Base-by-base conservation (phyloP, 2,888 invertebrate species). In the Blastobasis adustella region DNA sequence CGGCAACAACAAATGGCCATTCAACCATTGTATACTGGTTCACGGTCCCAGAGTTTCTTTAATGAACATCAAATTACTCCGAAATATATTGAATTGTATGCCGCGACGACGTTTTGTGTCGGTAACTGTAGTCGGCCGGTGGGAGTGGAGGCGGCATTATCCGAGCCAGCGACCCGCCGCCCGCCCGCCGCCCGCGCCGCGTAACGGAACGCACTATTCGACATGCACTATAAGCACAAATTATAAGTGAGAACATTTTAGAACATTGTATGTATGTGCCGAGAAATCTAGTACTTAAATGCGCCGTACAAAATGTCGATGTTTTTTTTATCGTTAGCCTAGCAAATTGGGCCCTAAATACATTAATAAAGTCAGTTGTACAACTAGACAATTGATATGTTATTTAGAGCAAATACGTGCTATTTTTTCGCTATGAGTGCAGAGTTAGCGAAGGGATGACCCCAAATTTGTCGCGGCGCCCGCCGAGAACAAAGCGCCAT, bases 21-120 rank as follows among this genome's bases (percentile, higher is more conserved):
- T 88, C 87, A 88, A 78, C 86, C 87, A 87, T 88, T 88, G 86
- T 88, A 80, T 85, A 85, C 82, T 83, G 82, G 85, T 87, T 87
- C 87, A 87, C 86, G 88, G 87, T 87, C 84, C 77, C 85, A 82
- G 81, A 79, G 82, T 79, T 84, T 82, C 87, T 87, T 79, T 88
- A 88, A 88, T 87, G 88, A 87, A 87, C 88, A 82, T 82, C 85
- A 87, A 88, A 87, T 88, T 87, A 85, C 84, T 77, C 79, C 70
- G 79, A 85, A 87, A 85, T 84, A 85, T 87, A 88, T 88, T 86
- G 88, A 87, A 88, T 87, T 85, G 86, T 85, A 66, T 77, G 71
- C 73, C 71, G 76, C 82, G 83, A 79, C 82, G 84, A 82, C 82
- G 82, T 79, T 81, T 82, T 76, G 73, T 79, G 82, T 80, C 75